Base-by-base conservation (phyloP, 2,888 invertebrate species). In the Dione juno region DNA sequence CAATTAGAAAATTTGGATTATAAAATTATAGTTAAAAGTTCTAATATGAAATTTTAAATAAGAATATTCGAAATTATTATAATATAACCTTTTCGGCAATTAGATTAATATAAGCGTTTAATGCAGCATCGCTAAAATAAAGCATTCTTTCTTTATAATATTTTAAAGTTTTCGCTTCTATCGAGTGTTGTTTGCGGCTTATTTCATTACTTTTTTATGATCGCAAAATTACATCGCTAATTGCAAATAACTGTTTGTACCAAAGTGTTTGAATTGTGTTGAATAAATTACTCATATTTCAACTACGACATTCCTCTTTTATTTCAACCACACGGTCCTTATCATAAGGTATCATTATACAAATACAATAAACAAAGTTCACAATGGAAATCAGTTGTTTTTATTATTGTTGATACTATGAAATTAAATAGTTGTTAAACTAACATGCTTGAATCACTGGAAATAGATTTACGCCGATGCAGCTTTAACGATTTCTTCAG, bases 401-500 rank as follows among this genome's bases (percentile, higher is more conserved):
- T 89, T 88, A 88, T 87, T 88, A 52, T n/a, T 81, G 82, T 83
- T 83, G 77, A 82, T 73, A 54, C 14, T 66, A 68, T 65, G 61
- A 52, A 69, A 81, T 84, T 86, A 87, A 81, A 83, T 85, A 84
- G 73, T 75, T 79, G 72, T 74, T 81, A 79, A 76, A 82, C 87
- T 88, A 89, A 82, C 76, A 35, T 71, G 79, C 81, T 78, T 67
- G 59, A 70, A 74, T 65, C 53, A 66, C 69, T 63, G 66, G 71
- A 73, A 28, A 61, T 70, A 61, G 11, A 69, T 76, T 82, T 88
- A 92, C 83, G 85, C 87, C 16, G 88, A 79, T n/a, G 95, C 94
- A 75, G 99, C 98, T 90, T 97, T 97, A 67, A 98, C 96, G 79
- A 99, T 94, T 78, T 98, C 98, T 91, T 99, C 98, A 66, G 97